Conservation (phyloP, 1,140 invertebrate genomes). For the Trichomalopsis sarcophagae region DNA sequence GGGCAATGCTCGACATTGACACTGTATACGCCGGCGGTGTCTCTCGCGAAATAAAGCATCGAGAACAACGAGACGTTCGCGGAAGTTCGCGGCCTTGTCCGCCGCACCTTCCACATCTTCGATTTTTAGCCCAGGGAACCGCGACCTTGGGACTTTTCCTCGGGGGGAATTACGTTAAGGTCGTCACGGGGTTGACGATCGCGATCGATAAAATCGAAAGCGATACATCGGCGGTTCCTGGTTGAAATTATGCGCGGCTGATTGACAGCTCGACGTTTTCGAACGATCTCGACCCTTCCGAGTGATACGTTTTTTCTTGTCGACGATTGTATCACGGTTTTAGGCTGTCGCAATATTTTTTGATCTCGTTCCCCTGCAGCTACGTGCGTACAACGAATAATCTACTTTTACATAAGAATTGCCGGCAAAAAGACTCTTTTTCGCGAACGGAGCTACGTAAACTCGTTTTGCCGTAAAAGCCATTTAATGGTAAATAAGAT, state of each 20-base stretch:
- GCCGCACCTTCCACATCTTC: background rate
- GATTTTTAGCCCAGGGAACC: background rate
- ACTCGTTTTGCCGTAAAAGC: background rate
- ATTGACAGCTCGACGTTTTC: background rate
- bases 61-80: background rate
- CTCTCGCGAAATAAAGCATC: background rate
- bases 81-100: conserved; percentile 40
- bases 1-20: conserved; percentile 41
- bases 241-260: background rate
- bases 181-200: conserved; percentile 11
- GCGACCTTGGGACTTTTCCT: background rate
- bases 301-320: background rate
- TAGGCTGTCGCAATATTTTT: background rate
- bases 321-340: background rate
- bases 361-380: background rate
- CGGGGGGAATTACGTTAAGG: background rate
- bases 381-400: background rate
- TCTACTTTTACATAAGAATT: background rate
- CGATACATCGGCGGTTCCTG: background rate
- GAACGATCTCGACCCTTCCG: background rate
- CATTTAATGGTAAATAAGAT: background rate
- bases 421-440: background rate
- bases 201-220: background rate
- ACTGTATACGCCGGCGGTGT: background rate
- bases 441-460: background rate